Evolutionary conservation across 2,888 invertebrate species (phyloP).

Genomic region (Coecobrya sp.): DNA sequence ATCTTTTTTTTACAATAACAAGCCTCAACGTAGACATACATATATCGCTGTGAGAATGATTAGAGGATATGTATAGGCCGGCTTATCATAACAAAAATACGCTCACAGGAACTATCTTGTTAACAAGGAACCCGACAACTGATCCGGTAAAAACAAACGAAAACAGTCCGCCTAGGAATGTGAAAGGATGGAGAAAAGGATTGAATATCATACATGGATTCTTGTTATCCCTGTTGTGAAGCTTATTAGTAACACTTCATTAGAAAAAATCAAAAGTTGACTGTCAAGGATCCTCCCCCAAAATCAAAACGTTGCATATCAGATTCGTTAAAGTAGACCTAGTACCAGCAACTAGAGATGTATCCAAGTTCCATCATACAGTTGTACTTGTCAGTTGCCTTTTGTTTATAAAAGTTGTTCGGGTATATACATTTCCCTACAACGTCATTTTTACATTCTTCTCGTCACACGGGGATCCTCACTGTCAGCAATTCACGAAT

Average conservation of each 20-base stretch:
- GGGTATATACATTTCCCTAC: background rate
- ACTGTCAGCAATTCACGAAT: background rate
- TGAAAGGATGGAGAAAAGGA: background rate
- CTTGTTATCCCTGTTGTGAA: background rate
- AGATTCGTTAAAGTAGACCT: no score
- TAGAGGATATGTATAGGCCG: background rate
- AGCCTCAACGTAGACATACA: no score
- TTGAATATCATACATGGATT: conserved; percentile 22
- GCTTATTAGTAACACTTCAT: conserved; percentile 1
- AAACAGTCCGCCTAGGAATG: conserved; percentile 1
- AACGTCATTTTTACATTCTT: background rate
- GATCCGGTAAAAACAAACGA: conserved; percentile 45
- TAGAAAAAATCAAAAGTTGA: conserved; percentile 28
- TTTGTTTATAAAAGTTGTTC: background rate
- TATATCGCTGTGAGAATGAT: background rate
- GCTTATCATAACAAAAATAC: conserved; percentile 42
- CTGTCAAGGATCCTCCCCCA: background rate
- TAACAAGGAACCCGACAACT: conserved; percentile 63
- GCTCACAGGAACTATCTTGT: conserved; percentile 54
- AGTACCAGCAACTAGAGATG: no score
- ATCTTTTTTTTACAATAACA: no score
- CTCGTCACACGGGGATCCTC: background rate
- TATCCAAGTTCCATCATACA: background rate
- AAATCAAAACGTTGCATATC: background rate
- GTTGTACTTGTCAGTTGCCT: conserved; percentile 20